Conservation (phyloP, 2,797 vertebrate genomes). For the Phrynocephalus vlangalii region DNA sequence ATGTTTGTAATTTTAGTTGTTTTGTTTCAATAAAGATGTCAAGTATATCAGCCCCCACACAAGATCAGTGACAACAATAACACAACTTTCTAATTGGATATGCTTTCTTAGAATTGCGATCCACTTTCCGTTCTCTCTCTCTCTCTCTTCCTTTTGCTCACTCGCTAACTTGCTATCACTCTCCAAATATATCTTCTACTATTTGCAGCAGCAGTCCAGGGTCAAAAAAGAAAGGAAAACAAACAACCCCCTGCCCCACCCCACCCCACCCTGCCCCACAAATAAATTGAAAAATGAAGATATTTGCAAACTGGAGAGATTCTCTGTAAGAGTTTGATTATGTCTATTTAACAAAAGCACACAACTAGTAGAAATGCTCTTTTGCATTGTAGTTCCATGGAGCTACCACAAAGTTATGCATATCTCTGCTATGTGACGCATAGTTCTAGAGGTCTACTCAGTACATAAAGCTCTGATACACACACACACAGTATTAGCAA, state of each 20-base stretch:
- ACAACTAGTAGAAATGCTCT: slow-evolving; percentile 78
- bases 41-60: slow-evolving; percentile 95
- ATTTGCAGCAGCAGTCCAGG: slow-evolving; percentile 85
- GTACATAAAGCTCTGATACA: slow-evolving; percentile 89
- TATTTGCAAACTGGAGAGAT: slow-evolving; percentile 77
- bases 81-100: slow-evolving; percentile 89
- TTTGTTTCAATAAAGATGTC: slow-evolving; percentile 86
- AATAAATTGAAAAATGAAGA: slow-evolving; percentile 66
- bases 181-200: slow-evolving; percentile 80
- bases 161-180: slow-evolving; percentile 69
- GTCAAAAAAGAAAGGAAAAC: slow-evolving; percentile 72
- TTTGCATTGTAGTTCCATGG: slow-evolving; percentile 74
- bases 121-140: slow-evolving; percentile 69
- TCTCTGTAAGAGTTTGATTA: slow-evolving; percentile 70
- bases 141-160: slow-evolving; percentile 64
- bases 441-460: slow-evolving; percentile 90
- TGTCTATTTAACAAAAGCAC: slow-evolving; percentile 77
- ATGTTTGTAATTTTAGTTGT: slow-evolving; percentile 85
- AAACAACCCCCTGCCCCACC: neutral
- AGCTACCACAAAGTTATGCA: slow-evolving; percentile 84
- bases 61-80: slow-evolving; percentile 93
- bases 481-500: slow-evolving; percentile 85
- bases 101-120: slow-evolving; percentile 87
- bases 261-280: slow-evolving; percentile 39
- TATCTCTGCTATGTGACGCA: slow-evolving; percentile 88